phyloP scores from a whole-genome alignment of 2,113 vertebrate species.

The Phodopus roborovskii region DNA sequence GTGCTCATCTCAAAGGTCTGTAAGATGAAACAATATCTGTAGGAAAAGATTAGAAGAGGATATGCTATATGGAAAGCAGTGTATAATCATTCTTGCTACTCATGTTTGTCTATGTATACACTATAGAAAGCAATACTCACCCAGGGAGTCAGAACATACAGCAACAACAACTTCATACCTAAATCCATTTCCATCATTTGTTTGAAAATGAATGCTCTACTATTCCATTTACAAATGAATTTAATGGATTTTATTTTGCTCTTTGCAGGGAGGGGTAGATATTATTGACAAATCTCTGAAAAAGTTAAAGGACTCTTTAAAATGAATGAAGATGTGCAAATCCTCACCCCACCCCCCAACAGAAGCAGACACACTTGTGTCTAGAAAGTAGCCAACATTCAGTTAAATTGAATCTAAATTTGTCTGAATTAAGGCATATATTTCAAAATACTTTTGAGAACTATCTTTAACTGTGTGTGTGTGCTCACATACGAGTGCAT shows the following conservation, averaged over 20 bases:
- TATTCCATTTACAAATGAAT: neutral
- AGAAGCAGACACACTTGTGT: neutral
- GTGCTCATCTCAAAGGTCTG: neutral
- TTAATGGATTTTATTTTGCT: neutral
- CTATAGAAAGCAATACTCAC: neutral
- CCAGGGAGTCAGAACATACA: neutral
- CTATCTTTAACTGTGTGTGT: neutral
- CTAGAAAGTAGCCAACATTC: neutral
- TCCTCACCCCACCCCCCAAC: neutral
- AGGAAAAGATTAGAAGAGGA: neutral
- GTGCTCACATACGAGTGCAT: rapidly evolving
- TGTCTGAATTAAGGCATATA: neutral
- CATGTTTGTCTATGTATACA: neutral
- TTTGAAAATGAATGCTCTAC: constrained; percentile 5
- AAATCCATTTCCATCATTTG: neutral
- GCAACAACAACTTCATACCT: neutral
- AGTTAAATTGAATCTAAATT: neutral
- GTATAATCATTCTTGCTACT: neutral
- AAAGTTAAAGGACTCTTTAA: neutral
- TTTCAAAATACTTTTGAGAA: neutral
- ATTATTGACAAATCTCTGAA: constrained; percentile 4
- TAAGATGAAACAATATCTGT: neutral
- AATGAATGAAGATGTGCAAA: neutral
- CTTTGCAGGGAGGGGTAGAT: neutral
- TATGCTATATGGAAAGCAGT: neutral